A percentile compares a stretch with the other conserved stretches of the same genome.
phyloP scores from a whole-genome alignment of 2,797 vertebrate genomes.

The Prunella strophiata region DNA sequence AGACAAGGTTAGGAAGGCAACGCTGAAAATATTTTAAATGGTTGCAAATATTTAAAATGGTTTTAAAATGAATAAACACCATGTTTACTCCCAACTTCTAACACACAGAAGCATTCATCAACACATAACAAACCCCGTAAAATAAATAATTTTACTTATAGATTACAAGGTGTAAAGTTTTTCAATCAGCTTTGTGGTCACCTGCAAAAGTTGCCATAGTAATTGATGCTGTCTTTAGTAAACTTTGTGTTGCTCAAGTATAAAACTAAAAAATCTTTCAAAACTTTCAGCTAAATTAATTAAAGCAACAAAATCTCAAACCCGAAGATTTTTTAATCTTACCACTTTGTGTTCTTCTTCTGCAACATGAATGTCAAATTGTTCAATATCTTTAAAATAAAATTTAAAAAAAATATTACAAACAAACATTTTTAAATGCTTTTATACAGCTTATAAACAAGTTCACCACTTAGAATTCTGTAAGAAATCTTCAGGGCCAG shows the following conservation, averaged over 20 bases:
- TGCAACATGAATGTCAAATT: constrained; percentile 82
- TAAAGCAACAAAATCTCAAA: background rate
- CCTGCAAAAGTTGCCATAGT: background rate
- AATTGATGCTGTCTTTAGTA: background rate
- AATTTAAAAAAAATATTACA: background rate
- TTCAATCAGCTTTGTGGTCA: background rate
- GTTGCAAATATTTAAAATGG: background rate
- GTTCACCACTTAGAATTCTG: background rate
- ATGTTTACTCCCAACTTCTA: background rate
- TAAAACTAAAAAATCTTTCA: background rate
- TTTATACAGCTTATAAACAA: background rate
- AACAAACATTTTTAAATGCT: background rate
- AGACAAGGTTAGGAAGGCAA: background rate
- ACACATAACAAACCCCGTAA: background rate
- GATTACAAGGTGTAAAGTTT: background rate
- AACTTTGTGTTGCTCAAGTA: background rate
- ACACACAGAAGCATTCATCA: background rate
- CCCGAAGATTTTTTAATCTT: constrained; percentile 42
- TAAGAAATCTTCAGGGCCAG: background rate
- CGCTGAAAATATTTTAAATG: background rate
- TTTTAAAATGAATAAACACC: background rate
- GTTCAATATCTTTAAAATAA: constrained; percentile 87
- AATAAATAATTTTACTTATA: background rate
- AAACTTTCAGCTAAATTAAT: background rate
- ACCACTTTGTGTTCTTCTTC: constrained; percentile 91